Conservation (phyloP, 2,113 vertebrate species). For the Zootoca vivipara region DNA sequence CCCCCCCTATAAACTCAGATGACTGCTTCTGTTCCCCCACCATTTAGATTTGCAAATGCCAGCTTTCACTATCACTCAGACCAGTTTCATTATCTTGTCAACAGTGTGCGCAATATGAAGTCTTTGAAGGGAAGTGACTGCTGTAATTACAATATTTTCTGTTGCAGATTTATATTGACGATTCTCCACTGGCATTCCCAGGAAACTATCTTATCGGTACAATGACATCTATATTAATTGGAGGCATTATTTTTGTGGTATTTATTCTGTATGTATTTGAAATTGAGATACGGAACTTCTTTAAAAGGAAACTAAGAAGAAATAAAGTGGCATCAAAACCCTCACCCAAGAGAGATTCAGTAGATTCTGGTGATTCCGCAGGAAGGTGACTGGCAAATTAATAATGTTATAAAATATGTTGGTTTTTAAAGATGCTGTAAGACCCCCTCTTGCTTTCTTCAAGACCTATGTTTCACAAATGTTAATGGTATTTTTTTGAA, state of each 20-base stretch:
- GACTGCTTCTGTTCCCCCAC: too few species aligned
- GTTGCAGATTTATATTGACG: slow-evolving; percentile 47
- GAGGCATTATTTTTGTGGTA: slow-evolving; percentile 5
- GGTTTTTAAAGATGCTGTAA: background rate
- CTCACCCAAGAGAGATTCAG: background rate
- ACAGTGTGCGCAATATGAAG: background rate
- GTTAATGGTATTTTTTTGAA: background rate
- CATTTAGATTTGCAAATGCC: too few species aligned
- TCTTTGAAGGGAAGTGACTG: background rate
- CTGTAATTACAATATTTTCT: slow-evolving; percentile 25
- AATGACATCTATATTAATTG: slow-evolving; percentile 11
- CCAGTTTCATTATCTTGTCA: too few species aligned
- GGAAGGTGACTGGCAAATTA: background rate
- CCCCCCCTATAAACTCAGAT: too few species aligned
- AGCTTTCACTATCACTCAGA: too few species aligned
- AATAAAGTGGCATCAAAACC: slow-evolving; percentile 15
- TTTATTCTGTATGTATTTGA: slow-evolving; percentile 35
- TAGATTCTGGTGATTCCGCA: background rate
- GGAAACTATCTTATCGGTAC: slow-evolving; percentile 16
- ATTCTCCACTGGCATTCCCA: slow-evolving; percentile 22
- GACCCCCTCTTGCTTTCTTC: background rate
- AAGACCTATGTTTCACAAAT: background rate
- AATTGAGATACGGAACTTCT: background rate
- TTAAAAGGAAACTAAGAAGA: background rate
- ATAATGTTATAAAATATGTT: background rate